A percentile compares a stretch with the other conserved stretches of the same genome.
These are phyloP conservation scores for Scaptomyza flava DNA, from an alignment of 2,888 invertebrate species.

Conservation along the genomic window DNA sequence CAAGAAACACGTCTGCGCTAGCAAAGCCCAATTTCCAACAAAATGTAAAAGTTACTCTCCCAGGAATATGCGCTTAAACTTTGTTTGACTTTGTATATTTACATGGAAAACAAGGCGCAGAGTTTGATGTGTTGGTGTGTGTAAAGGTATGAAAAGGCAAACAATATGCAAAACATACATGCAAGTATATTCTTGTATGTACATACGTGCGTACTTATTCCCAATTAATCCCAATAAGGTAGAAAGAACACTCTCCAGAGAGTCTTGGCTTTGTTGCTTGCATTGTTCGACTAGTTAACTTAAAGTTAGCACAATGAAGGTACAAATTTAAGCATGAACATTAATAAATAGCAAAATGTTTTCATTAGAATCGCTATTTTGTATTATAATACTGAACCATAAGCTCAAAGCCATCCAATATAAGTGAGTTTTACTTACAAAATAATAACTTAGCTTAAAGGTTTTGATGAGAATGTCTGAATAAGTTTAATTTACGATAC, in stretches of 20 bases:
- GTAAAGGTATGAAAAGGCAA: conserved; percentile 2
- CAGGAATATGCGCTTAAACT: conserved; percentile 17
- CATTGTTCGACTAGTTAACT: too few species aligned
- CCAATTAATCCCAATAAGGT: conserved; percentile 75
- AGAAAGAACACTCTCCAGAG: conserved; percentile 27
- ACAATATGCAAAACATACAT: conserved; percentile 1
- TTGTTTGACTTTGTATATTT: conserved; percentile 24
- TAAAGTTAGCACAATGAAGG: too few species aligned
- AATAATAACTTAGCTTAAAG: too few species aligned
- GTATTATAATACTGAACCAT: too few species aligned
- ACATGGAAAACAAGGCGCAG: conserved; percentile 4
- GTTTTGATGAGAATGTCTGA: too few species aligned
- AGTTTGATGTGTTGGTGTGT: conserved; percentile 8
- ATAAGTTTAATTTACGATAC: too few species aligned
- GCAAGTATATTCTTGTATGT: conserved; percentile 26
- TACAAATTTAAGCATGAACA: too few species aligned
- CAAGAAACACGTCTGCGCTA: background rate
- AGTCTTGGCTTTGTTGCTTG: conserved; percentile 20
- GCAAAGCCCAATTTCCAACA: conserved; percentile 23
- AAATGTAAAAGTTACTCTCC: conserved; percentile 31
- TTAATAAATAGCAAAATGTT: too few species aligned
- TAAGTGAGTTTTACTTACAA: too few species aligned
- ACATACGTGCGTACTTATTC: conserved; percentile 46
- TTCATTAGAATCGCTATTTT: too few species aligned
- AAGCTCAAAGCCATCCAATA: too few species aligned